Conservation (phyloP, 2,113 vertebrate species). For the Seriola rivoliana region DNA sequence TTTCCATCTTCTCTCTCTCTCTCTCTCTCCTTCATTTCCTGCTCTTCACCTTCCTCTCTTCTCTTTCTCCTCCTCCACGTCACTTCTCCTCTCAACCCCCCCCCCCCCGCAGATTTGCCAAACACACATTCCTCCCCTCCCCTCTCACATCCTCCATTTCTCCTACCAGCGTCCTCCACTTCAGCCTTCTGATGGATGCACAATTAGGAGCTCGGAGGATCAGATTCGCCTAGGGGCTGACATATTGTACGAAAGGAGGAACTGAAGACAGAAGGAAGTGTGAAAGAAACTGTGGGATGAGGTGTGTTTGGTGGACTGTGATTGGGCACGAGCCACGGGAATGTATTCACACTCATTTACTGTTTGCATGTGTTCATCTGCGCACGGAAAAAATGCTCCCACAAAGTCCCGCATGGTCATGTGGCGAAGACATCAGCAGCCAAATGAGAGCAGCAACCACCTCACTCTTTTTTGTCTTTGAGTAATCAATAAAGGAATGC, state of each 20-base stretch:
- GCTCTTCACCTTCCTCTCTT: conserved; percentile 1
- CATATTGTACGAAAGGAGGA: not conserved
- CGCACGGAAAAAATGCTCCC: conserved; percentile 3
- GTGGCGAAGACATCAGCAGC: conserved; percentile 46
- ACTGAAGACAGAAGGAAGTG: not conserved
- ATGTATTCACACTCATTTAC: conserved; percentile 1
- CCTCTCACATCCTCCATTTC: conserved; percentile 42
- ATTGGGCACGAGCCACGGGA: not conserved
- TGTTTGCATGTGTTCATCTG: not conserved
- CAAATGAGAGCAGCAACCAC: conserved; percentile 29
- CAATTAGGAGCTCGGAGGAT: not conserved
- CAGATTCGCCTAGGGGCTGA: not conserved
- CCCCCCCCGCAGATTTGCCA: conserved; percentile 20
- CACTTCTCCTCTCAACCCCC: conserved; percentile 4
- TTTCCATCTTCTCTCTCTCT: conserved; percentile 15
- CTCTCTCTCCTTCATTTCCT: conserved; percentile 34
- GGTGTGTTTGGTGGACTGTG: conserved; percentile 10
- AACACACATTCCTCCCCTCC: conserved; percentile 44
- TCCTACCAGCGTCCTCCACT: conserved; percentile 25
- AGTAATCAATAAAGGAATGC: conserved; percentile 40
- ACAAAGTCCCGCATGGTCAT: conserved; percentile 64
- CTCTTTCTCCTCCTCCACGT: conserved; percentile 10
- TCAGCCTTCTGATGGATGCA: conserved; percentile 2
- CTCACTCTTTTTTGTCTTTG: conserved; percentile 13
- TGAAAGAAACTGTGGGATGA: conserved; percentile 22